Percentiles rank a stretch among this genome's conserved stretches.
Conservation (phyloP, 2,797 vertebrate species). For the Microctenopoma lineatum region DNA sequence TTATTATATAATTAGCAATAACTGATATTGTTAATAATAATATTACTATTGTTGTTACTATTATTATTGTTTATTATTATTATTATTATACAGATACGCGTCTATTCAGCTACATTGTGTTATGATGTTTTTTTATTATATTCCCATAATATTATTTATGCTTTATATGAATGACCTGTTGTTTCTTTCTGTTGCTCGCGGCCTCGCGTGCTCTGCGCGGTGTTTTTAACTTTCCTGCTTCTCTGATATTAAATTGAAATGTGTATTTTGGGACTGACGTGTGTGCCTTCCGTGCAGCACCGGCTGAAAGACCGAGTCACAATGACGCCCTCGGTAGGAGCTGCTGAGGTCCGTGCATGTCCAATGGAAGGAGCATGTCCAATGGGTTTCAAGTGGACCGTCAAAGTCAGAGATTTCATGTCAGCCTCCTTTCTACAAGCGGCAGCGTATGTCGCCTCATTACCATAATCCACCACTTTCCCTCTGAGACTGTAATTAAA, state of each 20-base stretch:
- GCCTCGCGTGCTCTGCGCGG: too few species aligned
- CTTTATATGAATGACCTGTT: too few species aligned
- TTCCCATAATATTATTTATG: too few species aligned
- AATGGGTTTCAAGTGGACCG: slow-evolving; percentile 87
- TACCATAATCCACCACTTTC: slow-evolving; percentile 96
- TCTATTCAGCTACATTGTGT: too few species aligned
- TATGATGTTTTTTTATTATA: too few species aligned
- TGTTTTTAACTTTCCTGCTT: too few species aligned
- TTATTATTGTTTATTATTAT: background rate
- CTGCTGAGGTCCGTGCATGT: slow-evolving; percentile 48
- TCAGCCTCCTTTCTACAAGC: slow-evolving; percentile 85
- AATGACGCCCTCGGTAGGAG: slow-evolving; percentile 19
- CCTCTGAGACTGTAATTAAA: slow-evolving; percentile 96
- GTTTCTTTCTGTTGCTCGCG: too few species aligned
- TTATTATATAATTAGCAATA: background rate
- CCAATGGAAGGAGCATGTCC: slow-evolving; percentile 76
- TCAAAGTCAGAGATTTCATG: slow-evolving; percentile 86
- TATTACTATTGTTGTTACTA: background rate
- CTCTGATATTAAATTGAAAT: too few species aligned
- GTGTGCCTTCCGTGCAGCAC: too few species aligned
- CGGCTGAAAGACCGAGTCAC: background rate
- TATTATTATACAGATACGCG: background rate
- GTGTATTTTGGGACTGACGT: too few species aligned
- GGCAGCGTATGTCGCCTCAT: slow-evolving; percentile 90
- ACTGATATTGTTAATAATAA: background rate